Percentiles rank a stretch among this genome's conserved stretches.
phyloP scores from a whole-genome alignment of 1,140 invertebrate genomes.

The Muscidifurax raptorellus region DNA sequence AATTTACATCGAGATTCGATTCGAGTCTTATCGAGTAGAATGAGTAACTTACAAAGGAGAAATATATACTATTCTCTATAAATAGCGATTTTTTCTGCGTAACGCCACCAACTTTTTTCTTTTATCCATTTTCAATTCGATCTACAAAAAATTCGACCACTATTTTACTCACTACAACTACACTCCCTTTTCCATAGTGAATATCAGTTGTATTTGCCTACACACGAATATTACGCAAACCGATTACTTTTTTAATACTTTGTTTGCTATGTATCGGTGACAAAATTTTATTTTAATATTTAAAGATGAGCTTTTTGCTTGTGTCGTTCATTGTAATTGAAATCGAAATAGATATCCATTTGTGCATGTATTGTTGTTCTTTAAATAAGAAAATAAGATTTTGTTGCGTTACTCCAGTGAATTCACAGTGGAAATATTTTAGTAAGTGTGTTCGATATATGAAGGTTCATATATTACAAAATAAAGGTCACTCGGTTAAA shows the following conservation, averaged over 20 bases:
- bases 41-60: conserved; percentile 42
- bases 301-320: not conserved
- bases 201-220: conserved; percentile 5
- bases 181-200: not conserved
- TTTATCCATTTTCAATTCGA: conserved; percentile 22
- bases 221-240: not conserved
- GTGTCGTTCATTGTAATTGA: not conserved
- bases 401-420: conserved; percentile 13
- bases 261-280: not conserved
- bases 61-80: conserved; percentile 18
- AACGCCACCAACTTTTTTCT: not conserved
- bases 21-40: conserved; percentile 46
- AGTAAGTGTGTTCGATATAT: conserved; percentile 26
- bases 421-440: conserved; percentile 11
- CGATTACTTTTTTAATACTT: not conserved
- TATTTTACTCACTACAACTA: conserved; percentile 12
- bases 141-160: conserved; percentile 36
- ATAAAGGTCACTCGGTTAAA: conserved; percentile 46
- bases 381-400: conserved; percentile 18
- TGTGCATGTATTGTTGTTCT: not conserved
- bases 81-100: not conserved
- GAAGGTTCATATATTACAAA: conserved; percentile 20
- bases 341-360: not conserved
- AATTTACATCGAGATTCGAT: conserved; percentile 54
- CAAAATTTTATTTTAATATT: not conserved